Conservation (phyloP, 1,140 invertebrate species). For the Solen grandis region DNA sequence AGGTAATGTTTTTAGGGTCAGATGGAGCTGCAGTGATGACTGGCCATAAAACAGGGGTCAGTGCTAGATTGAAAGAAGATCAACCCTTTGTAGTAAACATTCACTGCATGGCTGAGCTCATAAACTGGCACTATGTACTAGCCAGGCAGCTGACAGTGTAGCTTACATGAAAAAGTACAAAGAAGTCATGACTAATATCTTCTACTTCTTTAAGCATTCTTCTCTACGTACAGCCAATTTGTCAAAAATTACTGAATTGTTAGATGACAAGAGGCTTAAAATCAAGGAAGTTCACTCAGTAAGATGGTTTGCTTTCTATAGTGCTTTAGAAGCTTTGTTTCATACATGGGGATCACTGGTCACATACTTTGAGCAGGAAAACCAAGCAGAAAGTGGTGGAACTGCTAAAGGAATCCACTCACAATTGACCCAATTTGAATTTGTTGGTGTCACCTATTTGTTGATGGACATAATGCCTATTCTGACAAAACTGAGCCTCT, state of each 20-base stretch:
- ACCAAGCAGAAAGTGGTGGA: slow-evolving; percentile 6
- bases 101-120: slow-evolving; percentile 29
- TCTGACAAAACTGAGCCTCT: slow-evolving; percentile 7
- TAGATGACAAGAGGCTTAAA: slow-evolving; percentile 3
- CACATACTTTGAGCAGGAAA: slow-evolving; percentile 30
- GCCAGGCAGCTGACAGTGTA: slow-evolving; percentile 18
- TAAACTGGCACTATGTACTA: slow-evolving; percentile 18
- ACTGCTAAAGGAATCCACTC: slow-evolving; percentile 5
- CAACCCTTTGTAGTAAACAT: slow-evolving; percentile 6
- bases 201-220: slow-evolving; percentile 28
- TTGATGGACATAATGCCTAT: slow-evolving; percentile 14
- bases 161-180: slow-evolving; percentile 15
- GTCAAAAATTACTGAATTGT: background rate
- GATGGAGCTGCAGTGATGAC: slow-evolving; percentile 19
- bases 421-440: slow-evolving; percentile 9
- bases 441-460: slow-evolving; percentile 1
- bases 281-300: slow-evolving; percentile 17
- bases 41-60: background rate
- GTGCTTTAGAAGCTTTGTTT: slow-evolving; percentile 8
- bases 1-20: slow-evolving; percentile 22
- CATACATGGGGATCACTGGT: slow-evolving; percentile 7
- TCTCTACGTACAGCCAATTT: slow-evolving; percentile 29
- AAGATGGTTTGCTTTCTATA: slow-evolving; percentile 16
- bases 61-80: slow-evolving; percentile 1
- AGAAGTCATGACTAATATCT: background rate